These are phyloP conservation scores for Thymelicus lineola DNA, from an alignment of 2,888 invertebrate genomes.

Conservation along the genomic window DNA sequence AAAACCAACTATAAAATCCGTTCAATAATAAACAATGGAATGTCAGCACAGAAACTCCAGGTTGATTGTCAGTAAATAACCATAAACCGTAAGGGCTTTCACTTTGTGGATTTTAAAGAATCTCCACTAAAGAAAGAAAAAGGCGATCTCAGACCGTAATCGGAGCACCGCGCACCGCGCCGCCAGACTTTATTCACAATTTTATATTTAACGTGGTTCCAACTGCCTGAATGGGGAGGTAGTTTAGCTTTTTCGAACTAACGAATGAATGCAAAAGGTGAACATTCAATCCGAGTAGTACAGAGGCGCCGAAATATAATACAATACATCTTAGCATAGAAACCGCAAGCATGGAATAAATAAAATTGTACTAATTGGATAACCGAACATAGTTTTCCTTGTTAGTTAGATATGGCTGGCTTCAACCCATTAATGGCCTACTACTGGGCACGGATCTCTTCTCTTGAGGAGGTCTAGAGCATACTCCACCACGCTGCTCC, in stretches of 20 bases:
- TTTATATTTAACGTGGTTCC: conserved; percentile 4
- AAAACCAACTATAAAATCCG: neutral
- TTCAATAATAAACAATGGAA: neutral
- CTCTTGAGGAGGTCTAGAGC: too few relatives aligned
- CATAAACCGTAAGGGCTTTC: neutral
- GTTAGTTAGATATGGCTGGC: too few relatives aligned
- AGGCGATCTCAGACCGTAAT: neutral
- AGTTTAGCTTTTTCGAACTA: conserved; percentile 11
- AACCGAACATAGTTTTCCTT: neutral
- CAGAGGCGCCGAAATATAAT: conserved; percentile 8
- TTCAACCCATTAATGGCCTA: too few relatives aligned
- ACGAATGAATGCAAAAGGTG: conserved; percentile 16
- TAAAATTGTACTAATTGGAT: conserved; percentile 8
- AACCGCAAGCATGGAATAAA: neutral
- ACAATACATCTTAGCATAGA: neutral
- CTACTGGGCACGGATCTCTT: too few relatives aligned
- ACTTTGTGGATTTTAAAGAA: conserved; percentile 9
- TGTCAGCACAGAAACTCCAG: neutral
- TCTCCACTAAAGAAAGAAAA: conserved; percentile 1
- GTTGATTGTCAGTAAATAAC: neutral
- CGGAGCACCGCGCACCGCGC: neutral
- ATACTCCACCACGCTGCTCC: too few relatives aligned
- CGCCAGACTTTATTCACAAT: conserved; percentile 13
- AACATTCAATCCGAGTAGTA: conserved; percentile 9
- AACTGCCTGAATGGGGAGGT: conserved; percentile 10